Conservation (phyloP, 30 jellyfish, hydroid and myxozoan genomes). For the Aurelia sp. region DNA sequence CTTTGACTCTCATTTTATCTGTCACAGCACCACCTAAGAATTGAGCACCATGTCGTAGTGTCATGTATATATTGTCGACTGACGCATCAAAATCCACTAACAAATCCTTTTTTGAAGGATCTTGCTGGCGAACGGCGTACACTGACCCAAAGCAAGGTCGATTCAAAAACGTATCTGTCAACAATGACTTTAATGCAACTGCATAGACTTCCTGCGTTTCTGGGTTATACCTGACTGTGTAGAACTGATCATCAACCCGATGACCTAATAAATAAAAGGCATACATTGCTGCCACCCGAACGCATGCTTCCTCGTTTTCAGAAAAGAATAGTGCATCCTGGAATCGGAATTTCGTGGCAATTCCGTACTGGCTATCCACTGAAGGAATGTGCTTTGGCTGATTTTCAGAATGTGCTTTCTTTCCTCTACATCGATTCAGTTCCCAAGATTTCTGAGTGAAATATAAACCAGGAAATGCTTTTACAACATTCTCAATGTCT, state of each 20-base stretch:
- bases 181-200: neutral
- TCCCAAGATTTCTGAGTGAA: slow-evolving; percentile 35
- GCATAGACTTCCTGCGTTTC: neutral
- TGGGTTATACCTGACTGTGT: slow-evolving; percentile 1
- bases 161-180: neutral
- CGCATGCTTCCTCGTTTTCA: slow-evolving; percentile 62
- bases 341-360: slow-evolving; percentile 37
- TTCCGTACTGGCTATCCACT: slow-evolving; percentile 44
- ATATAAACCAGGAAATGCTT: slow-evolving; percentile 33
- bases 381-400: slow-evolving; percentile 33
- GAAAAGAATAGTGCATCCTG: slow-evolving; percentile 39
- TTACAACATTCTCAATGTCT: slow-evolving; percentile 33
- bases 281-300: slow-evolving; percentile 79
- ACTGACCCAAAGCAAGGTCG: neutral
- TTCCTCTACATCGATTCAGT: neutral
- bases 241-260: slow-evolving; percentile 8
- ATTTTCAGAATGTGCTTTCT: neutral
- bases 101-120: neutral
- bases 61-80: neutral
- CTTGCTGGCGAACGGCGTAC: neutral
- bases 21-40: too few species aligned
- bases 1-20: neutral
- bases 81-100: neutral
- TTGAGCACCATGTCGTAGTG: too few species aligned
- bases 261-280: too few species aligned